A percentile compares a stretch with the other conserved stretches of the same genome.
Evolutionary conservation across 2,797 vertebrate species (phyloP).

Genomic region (Arctocebus calabarensis): DNA sequence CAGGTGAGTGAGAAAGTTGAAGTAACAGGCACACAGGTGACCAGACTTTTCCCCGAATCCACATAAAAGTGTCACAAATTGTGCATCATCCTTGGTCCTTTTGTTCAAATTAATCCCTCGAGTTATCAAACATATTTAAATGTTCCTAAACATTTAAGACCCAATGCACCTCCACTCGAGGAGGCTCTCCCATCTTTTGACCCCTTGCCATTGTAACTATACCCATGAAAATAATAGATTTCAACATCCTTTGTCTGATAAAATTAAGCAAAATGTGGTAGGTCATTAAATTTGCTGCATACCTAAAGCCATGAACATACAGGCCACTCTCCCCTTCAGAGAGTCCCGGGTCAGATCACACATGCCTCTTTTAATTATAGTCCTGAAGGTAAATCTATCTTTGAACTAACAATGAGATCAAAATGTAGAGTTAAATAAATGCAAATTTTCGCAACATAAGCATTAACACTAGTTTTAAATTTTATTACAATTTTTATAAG

Average conservation of each 20-base stretch:
- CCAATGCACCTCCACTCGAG: no score
- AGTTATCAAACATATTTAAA: background rate
- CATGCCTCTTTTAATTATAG: background rate
- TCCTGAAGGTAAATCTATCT: background rate
- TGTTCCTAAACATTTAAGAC: background rate
- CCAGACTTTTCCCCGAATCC: background rate
- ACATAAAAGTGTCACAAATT: background rate
- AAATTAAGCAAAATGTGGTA: slow-evolving; percentile 37
- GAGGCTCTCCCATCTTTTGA: background rate
- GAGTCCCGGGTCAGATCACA: background rate
- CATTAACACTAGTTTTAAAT: background rate
- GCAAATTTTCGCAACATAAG: background rate
- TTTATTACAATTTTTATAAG: slow-evolving; percentile 16
- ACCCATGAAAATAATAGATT: background rate
- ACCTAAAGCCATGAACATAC: background rate
- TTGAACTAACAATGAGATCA: slow-evolving; percentile 1
- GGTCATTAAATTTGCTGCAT: background rate
- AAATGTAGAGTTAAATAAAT: background rate
- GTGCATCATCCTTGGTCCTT: background rate
- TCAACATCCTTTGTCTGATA: slow-evolving; percentile 23
- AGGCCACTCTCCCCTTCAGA: background rate
- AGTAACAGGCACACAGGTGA: background rate
- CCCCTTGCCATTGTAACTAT: background rate
- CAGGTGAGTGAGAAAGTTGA: background rate
- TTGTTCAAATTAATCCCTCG: background rate